Evolutionary conservation across 2,113 vertebrate genomes (phyloP).

Genomic region (Trematocara unimaculatum): DNA sequence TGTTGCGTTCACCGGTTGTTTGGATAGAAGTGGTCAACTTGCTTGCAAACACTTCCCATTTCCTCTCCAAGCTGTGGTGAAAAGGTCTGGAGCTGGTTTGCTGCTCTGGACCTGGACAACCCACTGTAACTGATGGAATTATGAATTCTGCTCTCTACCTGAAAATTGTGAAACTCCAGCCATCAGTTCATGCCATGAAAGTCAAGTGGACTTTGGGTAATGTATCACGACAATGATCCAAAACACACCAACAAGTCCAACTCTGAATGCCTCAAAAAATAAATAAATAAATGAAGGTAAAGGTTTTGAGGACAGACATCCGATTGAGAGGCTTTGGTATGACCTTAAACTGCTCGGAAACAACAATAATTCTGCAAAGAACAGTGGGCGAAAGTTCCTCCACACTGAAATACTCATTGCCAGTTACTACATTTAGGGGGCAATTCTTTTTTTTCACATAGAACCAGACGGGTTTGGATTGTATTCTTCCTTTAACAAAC

Average conservation of each 20-base stretch:
- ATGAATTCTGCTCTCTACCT: background rate
- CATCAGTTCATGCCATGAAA: accelerated
- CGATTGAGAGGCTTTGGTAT: background rate
- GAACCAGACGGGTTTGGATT: background rate
- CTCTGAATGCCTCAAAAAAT: background rate
- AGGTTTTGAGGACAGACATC: background rate
- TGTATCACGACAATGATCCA: background rate
- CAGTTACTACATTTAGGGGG: background rate
- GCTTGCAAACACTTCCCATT: background rate
- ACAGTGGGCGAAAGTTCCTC: background rate
- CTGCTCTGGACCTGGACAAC: background rate
- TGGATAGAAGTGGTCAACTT: background rate
- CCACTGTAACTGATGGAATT: background rate
- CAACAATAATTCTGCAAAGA: background rate
- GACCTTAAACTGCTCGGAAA: background rate
- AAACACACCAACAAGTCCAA: background rate
- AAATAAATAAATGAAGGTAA: background rate
- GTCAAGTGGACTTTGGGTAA: background rate
- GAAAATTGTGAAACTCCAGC: background rate
- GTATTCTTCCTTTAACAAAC: background rate
- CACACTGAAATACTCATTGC: background rate
- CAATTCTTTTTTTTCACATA: background rate
- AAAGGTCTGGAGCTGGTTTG: background rate
- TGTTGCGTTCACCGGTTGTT: accelerated
- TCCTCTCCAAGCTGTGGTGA: background rate